Evolutionary conservation across 1,140 invertebrate genomes (phyloP).

Genomic region (Liolophura sinensis): DNA sequence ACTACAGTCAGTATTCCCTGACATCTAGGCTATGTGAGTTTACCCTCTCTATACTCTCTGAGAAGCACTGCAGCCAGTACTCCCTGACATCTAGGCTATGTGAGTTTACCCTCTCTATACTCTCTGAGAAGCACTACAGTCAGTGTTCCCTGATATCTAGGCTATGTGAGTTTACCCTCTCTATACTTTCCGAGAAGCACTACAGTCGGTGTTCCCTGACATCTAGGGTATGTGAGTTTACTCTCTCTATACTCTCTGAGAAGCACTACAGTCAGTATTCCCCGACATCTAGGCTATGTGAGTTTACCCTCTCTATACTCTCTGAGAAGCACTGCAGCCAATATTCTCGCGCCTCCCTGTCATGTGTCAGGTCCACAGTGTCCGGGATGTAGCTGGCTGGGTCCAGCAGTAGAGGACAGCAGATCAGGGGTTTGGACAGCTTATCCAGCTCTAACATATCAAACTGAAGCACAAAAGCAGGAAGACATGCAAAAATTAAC

Average conservation of each 20-base stretch:
- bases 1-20: no score
- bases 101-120: no score
- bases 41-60: conserved; percentile 69
- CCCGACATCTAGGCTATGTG: conserved; percentile 81
- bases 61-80: conserved; percentile 92
- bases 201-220: no score
- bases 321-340: conserved; percentile 91
- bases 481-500: neutral
- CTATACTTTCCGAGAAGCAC: no score
- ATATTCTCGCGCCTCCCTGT: conserved; percentile 85
- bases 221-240: no score
- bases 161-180: no score
- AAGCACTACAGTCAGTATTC: conserved; percentile 93
- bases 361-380: conserved; percentile 83
- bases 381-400: conserved; percentile 79
- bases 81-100: conserved; percentile 82
- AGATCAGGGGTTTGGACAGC: conserved; percentile 64
- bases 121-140: no score
- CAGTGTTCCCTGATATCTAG: no score
- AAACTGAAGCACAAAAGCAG: conserved; percentile 40
- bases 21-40: no score
- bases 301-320: conserved; percentile 64
- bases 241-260: conserved; percentile 70
- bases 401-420: conserved; percentile 68
- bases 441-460: conserved; percentile 74